Evolutionary conservation across 2,797 vertebrate species (phyloP).

Genomic region (Micropoecilia bifurca): DNA sequence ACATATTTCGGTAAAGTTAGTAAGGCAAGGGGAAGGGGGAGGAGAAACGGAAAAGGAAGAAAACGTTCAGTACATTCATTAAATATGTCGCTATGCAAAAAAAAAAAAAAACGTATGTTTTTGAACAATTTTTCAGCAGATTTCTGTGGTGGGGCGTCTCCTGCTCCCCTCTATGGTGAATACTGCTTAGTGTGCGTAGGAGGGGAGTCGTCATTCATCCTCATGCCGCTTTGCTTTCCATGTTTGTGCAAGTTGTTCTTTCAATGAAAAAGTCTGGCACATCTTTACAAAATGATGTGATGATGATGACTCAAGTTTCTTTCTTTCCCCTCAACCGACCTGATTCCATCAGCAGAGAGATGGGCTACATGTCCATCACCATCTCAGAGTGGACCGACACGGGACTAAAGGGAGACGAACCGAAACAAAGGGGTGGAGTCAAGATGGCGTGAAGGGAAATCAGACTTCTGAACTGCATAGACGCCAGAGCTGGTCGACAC

Average conservation of each 20-base stretch:
- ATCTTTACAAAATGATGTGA: background rate
- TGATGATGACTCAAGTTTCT: too few relatives aligned
- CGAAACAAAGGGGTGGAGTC: background rate
- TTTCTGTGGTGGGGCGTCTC: background rate
- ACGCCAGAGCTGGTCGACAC: slow-evolving; percentile 4
- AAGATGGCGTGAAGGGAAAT: background rate
- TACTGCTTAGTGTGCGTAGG: slow-evolving; percentile 1
- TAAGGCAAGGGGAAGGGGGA: background rate
- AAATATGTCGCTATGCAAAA: slow-evolving; percentile 6
- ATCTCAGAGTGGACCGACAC: slow-evolving; percentile 1
- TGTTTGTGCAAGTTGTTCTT: slow-evolving; percentile 28
- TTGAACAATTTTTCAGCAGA: slow-evolving; percentile 29
- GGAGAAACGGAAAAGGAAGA: background rate
- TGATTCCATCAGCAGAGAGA: background rate
- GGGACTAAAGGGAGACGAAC: background rate
- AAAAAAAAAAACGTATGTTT: background rate
- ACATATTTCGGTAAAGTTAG: background rate
- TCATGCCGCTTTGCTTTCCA: slow-evolving; percentile 4
- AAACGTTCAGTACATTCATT: slow-evolving; percentile 57
- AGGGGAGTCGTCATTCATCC: slow-evolving; percentile 6
- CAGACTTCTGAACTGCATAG: slow-evolving; percentile 46
- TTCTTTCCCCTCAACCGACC: background rate
- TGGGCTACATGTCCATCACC: slow-evolving; percentile 15
- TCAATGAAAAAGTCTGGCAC: background rate
- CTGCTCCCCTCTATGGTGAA: slow-evolving; percentile 12